phyloP scores from a whole-genome alignment of 2,113 vertebrate species.

The Fulmarus glacialis region DNA sequence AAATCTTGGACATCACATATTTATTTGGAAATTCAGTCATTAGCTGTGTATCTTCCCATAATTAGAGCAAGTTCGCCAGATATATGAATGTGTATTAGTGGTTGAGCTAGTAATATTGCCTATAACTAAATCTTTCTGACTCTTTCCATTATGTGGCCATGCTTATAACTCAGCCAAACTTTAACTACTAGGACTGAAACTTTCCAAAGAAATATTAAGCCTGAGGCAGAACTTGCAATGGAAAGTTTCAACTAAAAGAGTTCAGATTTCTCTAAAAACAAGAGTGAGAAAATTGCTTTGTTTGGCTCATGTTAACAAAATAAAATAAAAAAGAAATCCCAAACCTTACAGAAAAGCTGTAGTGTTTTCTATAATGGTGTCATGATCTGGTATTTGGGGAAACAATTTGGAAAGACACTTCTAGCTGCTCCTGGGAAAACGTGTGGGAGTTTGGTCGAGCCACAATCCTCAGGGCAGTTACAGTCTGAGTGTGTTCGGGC shows the following conservation, averaged over 20 bases:
- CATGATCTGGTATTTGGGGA: neutral
- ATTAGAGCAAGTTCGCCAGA: neutral
- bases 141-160: constrained; percentile 1
- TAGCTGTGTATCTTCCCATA: neutral
- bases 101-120: neutral
- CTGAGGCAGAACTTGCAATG: neutral
- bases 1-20: neutral
- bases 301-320: neutral
- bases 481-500: neutral
- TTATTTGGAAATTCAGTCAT: neutral
- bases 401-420: neutral
- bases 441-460: neutral
- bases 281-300: neutral
- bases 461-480: neutral
- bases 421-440: neutral
- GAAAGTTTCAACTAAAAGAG: neutral
- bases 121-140: neutral
- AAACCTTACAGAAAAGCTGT: neutral
- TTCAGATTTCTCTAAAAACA: neutral
- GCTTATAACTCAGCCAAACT: neutral
- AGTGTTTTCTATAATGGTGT: neutral
- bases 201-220: constrained; percentile 19
- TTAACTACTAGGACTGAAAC: neutral
- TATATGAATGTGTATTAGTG: neutral
- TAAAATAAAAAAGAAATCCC: neutral